phyloP scores from a whole-genome alignment of 1,140 invertebrate species.

The Tetramorium alpestre region DNA sequence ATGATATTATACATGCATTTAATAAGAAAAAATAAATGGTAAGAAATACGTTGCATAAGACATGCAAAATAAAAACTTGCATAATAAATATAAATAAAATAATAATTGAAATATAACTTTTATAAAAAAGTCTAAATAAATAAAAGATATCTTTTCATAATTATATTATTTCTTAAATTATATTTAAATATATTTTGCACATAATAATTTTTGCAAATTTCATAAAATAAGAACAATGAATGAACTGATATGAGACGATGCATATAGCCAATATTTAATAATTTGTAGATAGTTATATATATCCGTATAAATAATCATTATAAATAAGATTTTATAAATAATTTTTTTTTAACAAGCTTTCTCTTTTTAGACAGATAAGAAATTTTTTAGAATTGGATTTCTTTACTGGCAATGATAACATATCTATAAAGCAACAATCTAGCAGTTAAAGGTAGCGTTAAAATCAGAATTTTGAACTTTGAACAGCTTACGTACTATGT shows the following conservation, averaged over 20 bases:
- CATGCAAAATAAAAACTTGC: background rate
- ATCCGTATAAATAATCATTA: background rate
- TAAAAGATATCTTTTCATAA: background rate
- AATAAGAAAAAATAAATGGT: too few species aligned
- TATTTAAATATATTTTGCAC: too few species aligned
- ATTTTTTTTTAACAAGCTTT: too few species aligned
- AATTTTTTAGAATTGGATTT: background rate
- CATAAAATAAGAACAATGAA: background rate
- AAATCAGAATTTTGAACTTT: background rate
- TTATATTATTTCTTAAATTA: background rate
- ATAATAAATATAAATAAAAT: background rate
- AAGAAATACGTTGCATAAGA: background rate
- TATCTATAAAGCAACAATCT: background rate
- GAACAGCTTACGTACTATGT: background rate
- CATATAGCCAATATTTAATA: background rate
- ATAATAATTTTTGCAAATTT: background rate
- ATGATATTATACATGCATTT: background rate
- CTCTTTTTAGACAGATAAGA: background rate
- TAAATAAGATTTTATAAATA: background rate
- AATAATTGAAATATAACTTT: background rate
- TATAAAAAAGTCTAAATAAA: background rate
- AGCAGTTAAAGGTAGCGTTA: background rate
- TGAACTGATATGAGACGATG: background rate
- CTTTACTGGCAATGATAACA: background rate
- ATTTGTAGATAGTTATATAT: background rate